A percentile compares a stretch with the other conserved stretches of the same genome.
Conservation (phyloP, 2,113 vertebrate species). For the Pteropus alecto region DNA sequence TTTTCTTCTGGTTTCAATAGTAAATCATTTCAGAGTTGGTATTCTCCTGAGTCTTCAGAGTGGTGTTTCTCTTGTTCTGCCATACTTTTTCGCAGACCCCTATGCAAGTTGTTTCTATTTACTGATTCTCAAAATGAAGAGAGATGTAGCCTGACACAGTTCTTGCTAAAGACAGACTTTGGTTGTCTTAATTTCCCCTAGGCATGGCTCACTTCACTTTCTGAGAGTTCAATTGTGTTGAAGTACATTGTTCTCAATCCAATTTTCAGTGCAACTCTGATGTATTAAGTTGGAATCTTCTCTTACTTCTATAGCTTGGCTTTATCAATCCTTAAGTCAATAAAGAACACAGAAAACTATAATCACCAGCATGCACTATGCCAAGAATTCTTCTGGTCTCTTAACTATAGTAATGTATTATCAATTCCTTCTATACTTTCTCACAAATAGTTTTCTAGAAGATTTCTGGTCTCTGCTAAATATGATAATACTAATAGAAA, state of each 20-base stretch:
- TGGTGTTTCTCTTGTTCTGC: background rate
- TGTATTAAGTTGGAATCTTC: background rate
- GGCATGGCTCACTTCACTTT: conserved; percentile 1
- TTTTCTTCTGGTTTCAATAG: conserved; percentile 12
- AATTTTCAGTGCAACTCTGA: conserved; percentile 17
- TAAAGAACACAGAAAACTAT: background rate
- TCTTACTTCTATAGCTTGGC: background rate
- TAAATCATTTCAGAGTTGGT: background rate
- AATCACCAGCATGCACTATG: background rate
- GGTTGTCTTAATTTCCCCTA: background rate
- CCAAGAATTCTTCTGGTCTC: background rate
- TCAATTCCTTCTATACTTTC: background rate
- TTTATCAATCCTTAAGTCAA: background rate
- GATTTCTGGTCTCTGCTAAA: conserved; percentile 1
- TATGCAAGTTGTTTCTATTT: conserved; percentile 17
- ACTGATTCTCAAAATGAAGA: background rate
- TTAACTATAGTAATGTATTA: background rate
- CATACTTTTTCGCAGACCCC: background rate
- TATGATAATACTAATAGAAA: background rate
- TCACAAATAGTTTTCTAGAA: conserved; percentile 11
- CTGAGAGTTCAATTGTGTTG: background rate
- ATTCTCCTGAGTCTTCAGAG: conserved; percentile 18
- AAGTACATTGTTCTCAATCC: background rate
- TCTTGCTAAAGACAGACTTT: conserved; percentile 24
- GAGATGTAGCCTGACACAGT: background rate